phyloP scores from a whole-genome alignment of 2,797 vertebrate species.

The Myotis findleyi region DNA sequence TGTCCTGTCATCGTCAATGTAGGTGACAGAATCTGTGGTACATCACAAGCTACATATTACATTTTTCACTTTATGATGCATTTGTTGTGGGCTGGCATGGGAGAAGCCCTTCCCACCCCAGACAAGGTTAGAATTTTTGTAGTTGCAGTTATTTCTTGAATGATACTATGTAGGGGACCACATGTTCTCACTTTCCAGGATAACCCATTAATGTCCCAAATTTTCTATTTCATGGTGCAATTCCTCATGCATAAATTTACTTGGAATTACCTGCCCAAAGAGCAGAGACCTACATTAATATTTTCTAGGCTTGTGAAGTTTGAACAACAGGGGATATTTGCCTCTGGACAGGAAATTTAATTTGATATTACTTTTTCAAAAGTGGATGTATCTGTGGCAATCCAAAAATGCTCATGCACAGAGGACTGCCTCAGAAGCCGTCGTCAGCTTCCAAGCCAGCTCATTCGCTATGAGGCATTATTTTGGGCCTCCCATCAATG shows the following conservation, averaged over 20 bases:
- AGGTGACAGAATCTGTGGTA: neutral
- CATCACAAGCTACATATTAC: neutral
- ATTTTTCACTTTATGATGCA: neutral
- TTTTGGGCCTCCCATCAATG: neutral
- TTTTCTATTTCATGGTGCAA: conserved; percentile 4
- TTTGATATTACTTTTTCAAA: conserved; percentile 6
- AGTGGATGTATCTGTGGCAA: neutral
- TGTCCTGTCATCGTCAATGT: neutral
- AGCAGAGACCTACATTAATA: neutral
- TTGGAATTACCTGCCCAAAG: conserved; percentile 16
- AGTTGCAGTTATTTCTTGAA: neutral
- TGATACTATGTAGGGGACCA: neutral
- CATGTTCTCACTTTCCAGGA: neutral
- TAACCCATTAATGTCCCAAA: neutral
- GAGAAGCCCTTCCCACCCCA: neutral
- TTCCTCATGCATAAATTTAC: neutral
- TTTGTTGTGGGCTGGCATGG: neutral
- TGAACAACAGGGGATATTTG: neutral
- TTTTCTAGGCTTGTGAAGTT: conserved; percentile 45
- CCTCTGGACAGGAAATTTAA: conserved; percentile 29
- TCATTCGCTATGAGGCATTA: neutral
- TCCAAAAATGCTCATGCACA: neutral
- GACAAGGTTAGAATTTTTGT: neutral
- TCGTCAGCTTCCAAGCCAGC: neutral
- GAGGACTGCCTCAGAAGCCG: neutral